Percentiles rank a stretch among this genome's conserved stretches.
phyloP scores from a whole-genome alignment of 2,888 invertebrate genomes.

The Selenia dentaria region DNA sequence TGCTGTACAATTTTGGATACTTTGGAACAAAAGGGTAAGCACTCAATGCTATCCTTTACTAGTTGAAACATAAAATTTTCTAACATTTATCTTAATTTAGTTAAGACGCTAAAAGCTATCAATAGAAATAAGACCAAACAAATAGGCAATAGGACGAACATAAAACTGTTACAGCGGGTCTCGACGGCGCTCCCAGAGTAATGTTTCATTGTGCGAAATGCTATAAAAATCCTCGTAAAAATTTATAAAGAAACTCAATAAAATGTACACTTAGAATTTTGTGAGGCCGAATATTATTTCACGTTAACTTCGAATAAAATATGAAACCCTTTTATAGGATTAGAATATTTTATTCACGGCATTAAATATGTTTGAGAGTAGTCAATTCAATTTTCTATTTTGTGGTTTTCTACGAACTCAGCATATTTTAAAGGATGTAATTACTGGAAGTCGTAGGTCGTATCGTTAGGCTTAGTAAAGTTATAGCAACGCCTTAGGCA shows the following conservation, averaged over 20 bases:
- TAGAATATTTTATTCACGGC: constrained; percentile 34
- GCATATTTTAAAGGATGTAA: constrained; percentile 4
- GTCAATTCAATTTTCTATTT: constrained; percentile 21
- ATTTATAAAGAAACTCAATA: constrained; percentile 75
- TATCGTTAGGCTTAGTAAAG: too few species aligned
- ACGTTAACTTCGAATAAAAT: constrained; percentile 56
- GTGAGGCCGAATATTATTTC: constrained; percentile 63
- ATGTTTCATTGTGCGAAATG: constrained; percentile 74
- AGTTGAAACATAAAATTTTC: neutral
- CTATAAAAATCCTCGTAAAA: constrained; percentile 74
- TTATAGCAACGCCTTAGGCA: too few species aligned
- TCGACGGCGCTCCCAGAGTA: constrained; percentile 49
- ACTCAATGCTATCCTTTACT: neutral
- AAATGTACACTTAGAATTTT: constrained; percentile 71
- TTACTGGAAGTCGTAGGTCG: neutral
- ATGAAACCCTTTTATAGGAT: constrained; percentile 35
- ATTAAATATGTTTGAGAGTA: constrained; percentile 25
- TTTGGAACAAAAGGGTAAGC: too few species aligned
- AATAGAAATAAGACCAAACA: constrained; percentile 47
- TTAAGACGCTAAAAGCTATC: constrained; percentile 21
- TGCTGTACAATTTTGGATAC: too few species aligned
- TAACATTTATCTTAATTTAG: neutral
- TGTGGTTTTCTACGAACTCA: constrained; percentile 13
- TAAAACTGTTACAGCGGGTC: constrained; percentile 55
- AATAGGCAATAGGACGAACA: constrained; percentile 51